A percentile compares a stretch with the other conserved stretches of the same genome.
These are phyloP conservation scores for Oscheius sp. DNA, from an alignment of 2,888 invertebrate genomes.

Conservation along the genomic window DNA sequence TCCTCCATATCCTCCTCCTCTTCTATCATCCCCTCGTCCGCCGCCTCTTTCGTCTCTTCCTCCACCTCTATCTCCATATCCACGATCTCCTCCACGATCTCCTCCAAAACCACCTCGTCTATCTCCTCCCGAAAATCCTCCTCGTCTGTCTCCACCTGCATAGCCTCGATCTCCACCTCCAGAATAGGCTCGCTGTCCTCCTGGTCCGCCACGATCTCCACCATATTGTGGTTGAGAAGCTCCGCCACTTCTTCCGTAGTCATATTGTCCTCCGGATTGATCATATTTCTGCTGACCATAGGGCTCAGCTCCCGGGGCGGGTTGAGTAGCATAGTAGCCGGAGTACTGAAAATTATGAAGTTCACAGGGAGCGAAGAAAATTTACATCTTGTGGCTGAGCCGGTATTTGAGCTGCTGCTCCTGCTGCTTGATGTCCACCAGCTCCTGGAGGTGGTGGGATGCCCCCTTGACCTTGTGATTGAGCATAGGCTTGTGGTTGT, in stretches of 20 bases:
- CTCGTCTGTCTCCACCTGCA: constrained; percentile 21
- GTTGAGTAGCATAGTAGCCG: constrained; percentile 4
- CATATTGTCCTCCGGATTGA: constrained; percentile 32
- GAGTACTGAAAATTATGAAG: constrained; percentile 5
- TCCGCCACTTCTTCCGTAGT: constrained; percentile 29
- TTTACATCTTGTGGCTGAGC: neutral
- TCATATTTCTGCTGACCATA: constrained; percentile 28
- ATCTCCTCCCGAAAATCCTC: constrained; percentile 20
- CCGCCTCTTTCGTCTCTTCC: constrained; percentile 12
- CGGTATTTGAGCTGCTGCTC: no score
- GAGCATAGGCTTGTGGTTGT: constrained; percentile 21
- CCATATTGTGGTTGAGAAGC: constrained; percentile 1
- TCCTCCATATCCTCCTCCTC: constrained; percentile 28
- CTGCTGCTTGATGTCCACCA: no score
- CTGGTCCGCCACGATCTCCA: constrained; percentile 16
- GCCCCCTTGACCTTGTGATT: constrained; percentile 17
- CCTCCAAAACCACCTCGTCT: constrained; percentile 12
- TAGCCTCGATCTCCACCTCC: constrained; percentile 31
- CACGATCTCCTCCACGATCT: constrained; percentile 8
- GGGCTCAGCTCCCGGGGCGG: constrained; percentile 14
- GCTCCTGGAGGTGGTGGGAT: constrained; percentile 15
- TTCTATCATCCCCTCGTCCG: neutral
- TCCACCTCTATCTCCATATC: neutral
- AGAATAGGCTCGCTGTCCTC: constrained; percentile 28
- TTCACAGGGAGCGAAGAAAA: neutral